phyloP scores from a whole-genome alignment of 2,113 vertebrate species.

The Peromyscus polionotus region DNA sequence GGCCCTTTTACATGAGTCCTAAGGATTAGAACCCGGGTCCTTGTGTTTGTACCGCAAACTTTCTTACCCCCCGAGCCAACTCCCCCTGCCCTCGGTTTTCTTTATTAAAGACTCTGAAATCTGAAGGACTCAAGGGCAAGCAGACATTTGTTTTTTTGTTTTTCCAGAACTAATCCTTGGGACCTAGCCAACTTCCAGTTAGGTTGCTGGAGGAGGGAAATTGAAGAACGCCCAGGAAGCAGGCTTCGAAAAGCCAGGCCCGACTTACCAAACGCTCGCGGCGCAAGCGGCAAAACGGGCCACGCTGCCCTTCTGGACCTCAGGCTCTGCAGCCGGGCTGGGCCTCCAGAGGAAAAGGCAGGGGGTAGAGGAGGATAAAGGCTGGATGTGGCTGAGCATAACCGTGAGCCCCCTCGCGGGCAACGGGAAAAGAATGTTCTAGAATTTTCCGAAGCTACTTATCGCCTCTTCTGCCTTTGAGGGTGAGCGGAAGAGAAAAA shows the following conservation, averaged over 20 bases:
- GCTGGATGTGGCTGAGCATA: rapidly evolving
- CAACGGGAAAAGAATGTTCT: not conserved
- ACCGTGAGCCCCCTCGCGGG: not conserved
- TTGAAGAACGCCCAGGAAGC: rapidly evolving
- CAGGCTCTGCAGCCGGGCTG: not conserved
- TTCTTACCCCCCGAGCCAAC: not conserved
- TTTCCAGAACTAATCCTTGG: not conserved
- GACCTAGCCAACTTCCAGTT: not conserved
- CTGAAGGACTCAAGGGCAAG: not conserved
- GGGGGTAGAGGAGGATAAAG: not conserved
- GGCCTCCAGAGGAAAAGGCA: not conserved
- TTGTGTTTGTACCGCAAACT: not conserved
- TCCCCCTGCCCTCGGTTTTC: not conserved
- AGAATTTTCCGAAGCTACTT: slow-evolving; percentile 8
- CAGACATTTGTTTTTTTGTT: not conserved
- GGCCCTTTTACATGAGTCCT: not conserved
- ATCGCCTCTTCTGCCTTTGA: not conserved
- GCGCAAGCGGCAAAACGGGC: not conserved
- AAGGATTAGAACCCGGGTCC: not conserved
- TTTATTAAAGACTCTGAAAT: not conserved
- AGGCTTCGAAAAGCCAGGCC: not conserved
- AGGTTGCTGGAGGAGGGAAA: not conserved
- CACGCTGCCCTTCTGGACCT: rapidly evolving
- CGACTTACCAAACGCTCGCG: rapidly evolving
- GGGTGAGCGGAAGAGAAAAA: not conserved